These are phyloP conservation scores for Umimayanthus kanabou DNA, from an alignment of 92 coral and sea anemone genomes.

Conservation along the genomic window DNA sequence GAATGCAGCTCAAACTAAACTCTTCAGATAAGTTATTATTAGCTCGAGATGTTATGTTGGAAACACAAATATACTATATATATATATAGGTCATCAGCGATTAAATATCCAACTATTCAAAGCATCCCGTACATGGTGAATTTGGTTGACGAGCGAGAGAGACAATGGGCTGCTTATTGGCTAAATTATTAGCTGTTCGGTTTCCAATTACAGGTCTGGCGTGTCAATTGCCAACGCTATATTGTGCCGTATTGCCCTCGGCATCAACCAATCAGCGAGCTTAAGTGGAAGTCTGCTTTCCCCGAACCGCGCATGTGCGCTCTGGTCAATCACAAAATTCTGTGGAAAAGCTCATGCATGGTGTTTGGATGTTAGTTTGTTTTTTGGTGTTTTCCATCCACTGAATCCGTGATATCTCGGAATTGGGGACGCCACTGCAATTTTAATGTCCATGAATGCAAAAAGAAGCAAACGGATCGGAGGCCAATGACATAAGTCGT, in stretches of 20 bases:
- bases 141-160: conserved; percentile 3
- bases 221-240: conserved; percentile 61
- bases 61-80: background rate
- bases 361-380: conserved; percentile 69
- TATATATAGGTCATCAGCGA: conserved; percentile 28
- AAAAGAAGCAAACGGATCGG: conserved; percentile 50
- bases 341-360: conserved; percentile 72
- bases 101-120: conserved; percentile 38
- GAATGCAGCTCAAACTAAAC: background rate
- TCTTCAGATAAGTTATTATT: background rate
- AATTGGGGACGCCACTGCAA: conserved; percentile 39
- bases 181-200: conserved; percentile 52
- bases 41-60: background rate
- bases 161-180: conserved; percentile 48
- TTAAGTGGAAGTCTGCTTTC: conserved; percentile 76
- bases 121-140: conserved; percentile 34
- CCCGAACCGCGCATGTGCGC: conserved; percentile 77
- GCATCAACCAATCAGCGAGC: conserved; percentile 74
- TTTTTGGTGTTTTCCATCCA: conserved; percentile 59
- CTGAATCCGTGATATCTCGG: conserved; percentile 67
- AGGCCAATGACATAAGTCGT: conserved; percentile 71
- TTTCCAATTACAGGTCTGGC: conserved; percentile 70
- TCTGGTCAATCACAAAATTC: conserved; percentile 75
- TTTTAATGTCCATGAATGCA: conserved; percentile 49
- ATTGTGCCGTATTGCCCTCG: conserved; percentile 68